Base-by-base conservation (phyloP, 1,140 invertebrate species). In the Lamellibrachia luymesi region DNA sequence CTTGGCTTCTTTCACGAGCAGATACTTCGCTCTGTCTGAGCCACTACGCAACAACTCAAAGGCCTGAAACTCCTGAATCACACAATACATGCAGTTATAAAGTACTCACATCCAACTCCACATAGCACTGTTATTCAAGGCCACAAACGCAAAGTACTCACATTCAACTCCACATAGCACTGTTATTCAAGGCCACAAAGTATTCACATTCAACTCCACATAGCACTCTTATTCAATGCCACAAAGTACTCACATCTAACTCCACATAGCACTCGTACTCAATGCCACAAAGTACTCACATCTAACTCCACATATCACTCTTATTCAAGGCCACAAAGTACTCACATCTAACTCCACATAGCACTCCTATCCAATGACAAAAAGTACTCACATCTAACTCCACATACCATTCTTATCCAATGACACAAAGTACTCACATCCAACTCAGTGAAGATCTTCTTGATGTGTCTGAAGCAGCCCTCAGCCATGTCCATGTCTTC, bases 1-100 rank as follows among this genome's bases (percentile, higher is more conserved):
- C 97, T 99, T 99, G 0, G 99, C 99, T 96, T 99, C 99, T 96
- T 99, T 99, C 0, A 99, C 99, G 1, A 99, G 96, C 25, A 99
- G 97, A 96, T 99, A 99, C 94, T 99, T 98, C 0, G 99, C 98
- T 92, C 99, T 97, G 96, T 99, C 99, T 13, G 99, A 96, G 4
- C 99, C 99, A 94, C 98, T 99, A 52, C 99, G 97, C 2, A 99
- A 96, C 93, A 97, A 95, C 94, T 99, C 99, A 97, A 99, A 99
- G 0, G 99, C 99, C 93, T 99, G 97, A 95, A 99, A 99, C 96
- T 99, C 99, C 96, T 96, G 94, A 50, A 91, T 25, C 49, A 91
- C 49, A 92, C 49, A 92, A 91, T n/a, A 91, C 10, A 91, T 10
- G 17, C 90, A 91, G 90, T 38, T 91, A 38, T 91, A 91, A 91